phyloP scores from a whole-genome alignment of 2,113 vertebrate species.

The Halichoeres trimaculatus region DNA sequence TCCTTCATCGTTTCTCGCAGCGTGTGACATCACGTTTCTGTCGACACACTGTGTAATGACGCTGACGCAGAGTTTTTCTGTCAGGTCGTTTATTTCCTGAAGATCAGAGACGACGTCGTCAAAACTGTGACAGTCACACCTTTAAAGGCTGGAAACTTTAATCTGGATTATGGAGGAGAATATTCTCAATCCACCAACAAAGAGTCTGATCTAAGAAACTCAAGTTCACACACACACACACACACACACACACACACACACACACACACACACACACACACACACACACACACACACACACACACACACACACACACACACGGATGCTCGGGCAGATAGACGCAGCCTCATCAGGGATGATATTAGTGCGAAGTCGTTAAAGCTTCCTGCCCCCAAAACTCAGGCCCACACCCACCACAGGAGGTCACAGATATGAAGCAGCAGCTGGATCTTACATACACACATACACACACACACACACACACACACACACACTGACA shows the following conservation, averaged over 20 bases:
- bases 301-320: not conserved
- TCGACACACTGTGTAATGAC: slow-evolving; percentile 21
- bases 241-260: not conserved
- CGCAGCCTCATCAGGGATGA: slow-evolving; percentile 36
- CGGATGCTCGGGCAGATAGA: slow-evolving; percentile 3
- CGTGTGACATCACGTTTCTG: slow-evolving; percentile 11
- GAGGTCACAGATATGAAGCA: slow-evolving; percentile 63
- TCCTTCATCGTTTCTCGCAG: slow-evolving; percentile 13
- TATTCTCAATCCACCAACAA: too few species aligned
- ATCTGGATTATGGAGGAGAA: too few species aligned
- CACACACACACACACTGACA: slow-evolving; percentile 6
- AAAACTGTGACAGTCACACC: not conserved
- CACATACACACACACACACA: slow-evolving; percentile 8
- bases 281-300: too few species aligned
- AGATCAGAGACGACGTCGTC: not conserved
- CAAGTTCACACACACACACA: too few species aligned
- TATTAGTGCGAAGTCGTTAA: slow-evolving; percentile 49
- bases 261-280: too few species aligned
- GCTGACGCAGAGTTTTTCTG: slow-evolving; percentile 20
- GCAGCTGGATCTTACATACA: slow-evolving; percentile 52
- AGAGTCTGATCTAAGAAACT: too few species aligned
- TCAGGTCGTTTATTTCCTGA: slow-evolving; percentile 9
- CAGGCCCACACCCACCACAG: slow-evolving; percentile 45
- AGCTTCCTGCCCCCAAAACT: slow-evolving; percentile 32
- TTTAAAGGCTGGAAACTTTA: not conserved